Conservation (phyloP, 1,140 invertebrate genomes). For the Drosophila varians region DNA sequence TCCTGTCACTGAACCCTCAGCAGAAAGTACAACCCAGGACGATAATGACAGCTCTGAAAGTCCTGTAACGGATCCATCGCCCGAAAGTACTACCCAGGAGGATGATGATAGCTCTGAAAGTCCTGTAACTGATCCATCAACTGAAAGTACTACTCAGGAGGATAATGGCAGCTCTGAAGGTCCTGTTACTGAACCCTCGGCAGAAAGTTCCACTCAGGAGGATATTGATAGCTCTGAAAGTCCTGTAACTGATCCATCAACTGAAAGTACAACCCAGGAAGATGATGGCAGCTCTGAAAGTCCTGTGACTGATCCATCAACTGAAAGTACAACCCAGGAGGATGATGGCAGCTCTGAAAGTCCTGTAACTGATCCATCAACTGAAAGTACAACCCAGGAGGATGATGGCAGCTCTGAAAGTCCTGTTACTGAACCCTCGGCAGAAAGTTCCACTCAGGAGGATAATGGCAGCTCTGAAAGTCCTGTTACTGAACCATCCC, state of each 20-base stretch:
- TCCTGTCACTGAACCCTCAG: neutral
- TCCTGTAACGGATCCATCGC: neutral
- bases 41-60: neutral
- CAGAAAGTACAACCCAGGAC: neutral
- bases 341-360: neutral
- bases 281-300: too few species aligned
- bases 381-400: neutral
- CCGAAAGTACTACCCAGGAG: neutral
- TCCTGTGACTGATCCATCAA: neutral
- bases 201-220: too few species aligned
- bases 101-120: neutral
- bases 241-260: neutral
- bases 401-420: slow-evolving; percentile 1
- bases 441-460: neutral
- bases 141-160: too few species aligned
- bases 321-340: neutral
- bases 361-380: too few species aligned
- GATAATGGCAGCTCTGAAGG: too few species aligned
- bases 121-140: too few species aligned
- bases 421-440: neutral
- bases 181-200: too few species aligned
- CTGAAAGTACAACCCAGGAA: neutral
- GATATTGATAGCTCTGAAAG: neutral
- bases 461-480: neutral
- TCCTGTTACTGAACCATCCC: neutral